These are phyloP conservation scores for Zaprionus inermis DNA, from an alignment of 1,140 invertebrate genomes.

Conservation along the genomic window DNA sequence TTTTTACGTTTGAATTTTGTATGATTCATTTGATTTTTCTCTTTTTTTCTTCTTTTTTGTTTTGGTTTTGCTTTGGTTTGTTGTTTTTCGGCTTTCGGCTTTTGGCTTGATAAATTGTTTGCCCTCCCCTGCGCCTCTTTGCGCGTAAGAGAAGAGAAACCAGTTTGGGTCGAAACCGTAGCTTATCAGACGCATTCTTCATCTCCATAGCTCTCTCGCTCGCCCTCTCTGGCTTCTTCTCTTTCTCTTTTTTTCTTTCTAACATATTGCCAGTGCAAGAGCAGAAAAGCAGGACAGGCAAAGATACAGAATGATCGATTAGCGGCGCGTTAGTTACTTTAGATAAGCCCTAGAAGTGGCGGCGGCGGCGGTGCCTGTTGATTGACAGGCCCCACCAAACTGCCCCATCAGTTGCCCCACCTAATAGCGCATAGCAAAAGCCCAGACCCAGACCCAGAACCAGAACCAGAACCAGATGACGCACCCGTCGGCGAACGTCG, in stretches of 20 bases:
- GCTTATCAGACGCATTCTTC: slow-evolving; percentile 49
- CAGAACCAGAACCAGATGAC: background rate
- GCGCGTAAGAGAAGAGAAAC: slow-evolving; percentile 31
- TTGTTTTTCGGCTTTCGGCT: slow-evolving; percentile 16
- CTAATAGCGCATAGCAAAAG: background rate
- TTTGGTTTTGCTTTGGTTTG: slow-evolving; percentile 1
- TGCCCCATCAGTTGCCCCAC: background rate
- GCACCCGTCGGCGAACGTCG: slow-evolving; percentile 8
- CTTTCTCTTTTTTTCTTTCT: background rate
- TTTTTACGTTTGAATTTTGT: slow-evolving; percentile 61
- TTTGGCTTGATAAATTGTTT: slow-evolving; percentile 49
- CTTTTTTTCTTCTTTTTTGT: slow-evolving; percentile 24
- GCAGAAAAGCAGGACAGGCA: slow-evolving; percentile 18
- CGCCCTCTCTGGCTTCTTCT: background rate
- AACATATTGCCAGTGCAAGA: background rate
- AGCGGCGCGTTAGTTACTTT: slow-evolving; percentile 56
- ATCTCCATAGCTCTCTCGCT: slow-evolving; percentile 9
- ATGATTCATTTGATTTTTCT: slow-evolving; percentile 52
- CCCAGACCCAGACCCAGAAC: background rate
- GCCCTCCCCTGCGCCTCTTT: slow-evolving; percentile 9
- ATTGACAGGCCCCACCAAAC: slow-evolving; percentile 43
- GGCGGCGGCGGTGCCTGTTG: slow-evolving; percentile 43
- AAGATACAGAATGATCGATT: slow-evolving; percentile 55
- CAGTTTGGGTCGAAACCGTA: slow-evolving; percentile 28
- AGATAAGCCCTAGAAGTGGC: slow-evolving; percentile 60